These are phyloP conservation scores for Nebria brevicollis DNA, from an alignment of 2,888 invertebrate genomes.

Conservation along the genomic window DNA sequence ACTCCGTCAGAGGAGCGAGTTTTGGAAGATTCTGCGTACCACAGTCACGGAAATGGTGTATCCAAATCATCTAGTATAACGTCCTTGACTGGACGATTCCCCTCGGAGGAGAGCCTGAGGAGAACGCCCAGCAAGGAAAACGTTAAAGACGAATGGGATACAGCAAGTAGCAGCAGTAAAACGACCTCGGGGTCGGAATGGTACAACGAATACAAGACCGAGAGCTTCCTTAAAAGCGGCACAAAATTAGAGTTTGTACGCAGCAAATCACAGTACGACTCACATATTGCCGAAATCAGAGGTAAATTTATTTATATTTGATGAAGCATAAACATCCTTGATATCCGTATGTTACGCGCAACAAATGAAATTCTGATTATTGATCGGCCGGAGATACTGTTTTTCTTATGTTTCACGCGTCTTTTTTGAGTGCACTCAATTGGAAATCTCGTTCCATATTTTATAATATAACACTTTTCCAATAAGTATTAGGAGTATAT, in stretches of 20 bases:
- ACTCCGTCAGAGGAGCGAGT: slow-evolving; percentile 68
- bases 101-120: slow-evolving; percentile 67
- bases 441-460: background rate
- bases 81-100: slow-evolving; percentile 65
- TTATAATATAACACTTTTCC: background rate
- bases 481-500: background rate
- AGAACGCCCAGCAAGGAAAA: slow-evolving; percentile 61
- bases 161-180: slow-evolving; percentile 61
- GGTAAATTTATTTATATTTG: slow-evolving; percentile 67
- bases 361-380: slow-evolving; percentile 13
- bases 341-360: background rate
- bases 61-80: slow-evolving; percentile 67
- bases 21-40: slow-evolving; percentile 69
- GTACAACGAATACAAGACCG: slow-evolving; percentile 69
- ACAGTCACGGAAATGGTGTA: slow-evolving; percentile 65
- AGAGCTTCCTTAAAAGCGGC: slow-evolving; percentile 72
- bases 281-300: slow-evolving; percentile 86
- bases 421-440: background rate
- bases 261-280: slow-evolving; percentile 86
- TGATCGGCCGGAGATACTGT: slow-evolving; percentile 5
- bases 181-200: slow-evolving; percentile 64
- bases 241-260: slow-evolving; percentile 77
- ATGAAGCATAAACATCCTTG: background rate
- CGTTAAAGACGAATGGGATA: slow-evolving; percentile 60
- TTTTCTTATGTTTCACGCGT: slow-evolving; percentile 16